Conservation (phyloP, 2,797 vertebrate genomes). For the Triplophysa bombifrons region DNA sequence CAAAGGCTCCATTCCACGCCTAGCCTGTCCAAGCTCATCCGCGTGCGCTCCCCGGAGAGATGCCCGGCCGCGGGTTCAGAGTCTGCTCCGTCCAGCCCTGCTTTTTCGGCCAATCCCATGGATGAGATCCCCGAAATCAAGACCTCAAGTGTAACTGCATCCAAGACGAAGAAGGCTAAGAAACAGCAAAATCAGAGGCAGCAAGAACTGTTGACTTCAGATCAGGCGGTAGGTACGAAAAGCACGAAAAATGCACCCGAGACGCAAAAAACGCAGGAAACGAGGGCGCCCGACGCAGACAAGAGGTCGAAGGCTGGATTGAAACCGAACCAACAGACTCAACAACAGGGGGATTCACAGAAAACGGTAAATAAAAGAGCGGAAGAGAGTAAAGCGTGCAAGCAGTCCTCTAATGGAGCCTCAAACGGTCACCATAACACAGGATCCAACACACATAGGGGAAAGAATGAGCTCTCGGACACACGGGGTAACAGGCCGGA, state of each 20-base stretch:
- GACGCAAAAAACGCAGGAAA: conserved; percentile 70
- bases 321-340: conserved; percentile 64
- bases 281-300: conserved; percentile 60
- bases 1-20: conserved; percentile 88
- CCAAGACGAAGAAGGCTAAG: conserved; percentile 90
- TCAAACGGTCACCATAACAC: conserved; percentile 60
- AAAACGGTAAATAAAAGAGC: conserved; percentile 70
- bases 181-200: conserved; percentile 77
- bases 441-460: conserved; percentile 62
- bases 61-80: conserved; percentile 70
- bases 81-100: conserved; percentile 66
- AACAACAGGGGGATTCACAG: conserved; percentile 67
- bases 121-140: conserved; percentile 74
- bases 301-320: conserved; percentile 65
- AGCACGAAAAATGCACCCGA: conserved; percentile 64
- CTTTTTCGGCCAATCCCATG: conserved; percentile 70
- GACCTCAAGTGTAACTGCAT: conserved; percentile 62
- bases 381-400: conserved; percentile 70
- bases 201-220: conserved; percentile 67
- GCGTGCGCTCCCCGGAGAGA: conserved; percentile 88
- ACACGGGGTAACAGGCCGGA: conserved; percentile 66
- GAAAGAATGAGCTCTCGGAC: conserved; percentile 70
- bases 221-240: conserved; percentile 66
- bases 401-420: conserved; percentile 66
- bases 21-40: conserved; percentile 91